phyloP scores from a whole-genome alignment of 2,888 invertebrate species.

The Omphaloscelis lunosa region DNA sequence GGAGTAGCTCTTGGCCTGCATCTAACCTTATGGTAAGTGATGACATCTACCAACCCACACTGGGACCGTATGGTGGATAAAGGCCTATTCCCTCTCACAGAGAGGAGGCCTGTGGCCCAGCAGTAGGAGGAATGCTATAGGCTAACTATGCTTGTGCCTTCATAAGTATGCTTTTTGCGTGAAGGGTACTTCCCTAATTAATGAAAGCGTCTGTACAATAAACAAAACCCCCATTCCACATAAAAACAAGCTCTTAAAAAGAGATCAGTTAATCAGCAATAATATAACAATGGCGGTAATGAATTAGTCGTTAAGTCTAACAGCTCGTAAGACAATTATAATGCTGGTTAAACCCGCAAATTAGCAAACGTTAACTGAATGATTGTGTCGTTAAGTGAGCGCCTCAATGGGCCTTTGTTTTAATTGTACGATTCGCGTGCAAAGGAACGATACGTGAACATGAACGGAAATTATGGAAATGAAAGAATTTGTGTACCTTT shows the following conservation, averaged over 20 bases:
- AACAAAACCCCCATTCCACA: neutral
- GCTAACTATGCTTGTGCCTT: too few species aligned
- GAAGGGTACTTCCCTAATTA: neutral
- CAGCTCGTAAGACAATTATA: conserved; percentile 79
- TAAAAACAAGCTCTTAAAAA: conserved; percentile 30
- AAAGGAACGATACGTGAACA: conserved; percentile 34
- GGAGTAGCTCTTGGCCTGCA: too few species aligned
- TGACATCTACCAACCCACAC: too few species aligned
- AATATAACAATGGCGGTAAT: conserved; percentile 66
- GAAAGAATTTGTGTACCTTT: neutral
- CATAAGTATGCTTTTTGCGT: too few species aligned
- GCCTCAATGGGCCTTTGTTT: conserved; percentile 69
- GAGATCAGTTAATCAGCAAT: conserved; percentile 54
- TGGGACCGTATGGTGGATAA: too few species aligned
- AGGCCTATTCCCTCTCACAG: too few species aligned
- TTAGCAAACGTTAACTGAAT: conserved; percentile 78
- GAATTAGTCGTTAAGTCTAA: conserved; percentile 72
- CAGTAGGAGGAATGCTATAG: too few species aligned
- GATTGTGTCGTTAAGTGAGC: conserved; percentile 74
- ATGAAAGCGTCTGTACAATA: neutral
- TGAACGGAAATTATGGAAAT: conserved; percentile 18
- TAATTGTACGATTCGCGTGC: conserved; percentile 58
- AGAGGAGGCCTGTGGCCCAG: too few species aligned
- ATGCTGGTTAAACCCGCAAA: conserved; percentile 79
- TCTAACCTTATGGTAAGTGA: too few species aligned